Conservation (phyloP, 2,113 vertebrate species). For the Microtus richardsoni region DNA sequence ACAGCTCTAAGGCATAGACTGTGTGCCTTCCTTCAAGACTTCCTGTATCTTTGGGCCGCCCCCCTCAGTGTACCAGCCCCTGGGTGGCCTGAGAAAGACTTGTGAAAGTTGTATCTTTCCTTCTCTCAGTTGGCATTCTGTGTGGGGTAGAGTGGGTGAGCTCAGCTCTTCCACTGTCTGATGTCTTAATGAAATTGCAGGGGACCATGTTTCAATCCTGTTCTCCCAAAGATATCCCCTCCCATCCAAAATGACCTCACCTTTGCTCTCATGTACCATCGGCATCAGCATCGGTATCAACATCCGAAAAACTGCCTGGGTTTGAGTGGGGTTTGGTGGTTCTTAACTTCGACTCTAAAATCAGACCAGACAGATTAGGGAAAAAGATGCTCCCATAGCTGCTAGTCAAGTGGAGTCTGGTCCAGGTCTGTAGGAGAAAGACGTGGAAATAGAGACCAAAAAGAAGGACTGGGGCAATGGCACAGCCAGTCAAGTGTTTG, state of each 20-base stretch:
- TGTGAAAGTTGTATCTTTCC: not conserved
- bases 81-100: not conserved
- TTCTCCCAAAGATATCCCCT: not conserved
- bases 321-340: not conserved
- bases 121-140: not conserved
- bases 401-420: not conserved
- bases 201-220: not conserved
- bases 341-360: not conserved
- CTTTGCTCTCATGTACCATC: not conserved
- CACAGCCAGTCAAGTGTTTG: not conserved
- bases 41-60: not conserved
- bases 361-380: not conserved
- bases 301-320: not conserved
- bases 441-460: not conserved
- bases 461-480: not conserved
- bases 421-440: not conserved
- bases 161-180: too few species aligned
- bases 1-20: not conserved
- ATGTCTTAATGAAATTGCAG: fast-evolving
- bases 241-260: fast-evolving
- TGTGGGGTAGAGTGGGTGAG: too few species aligned
- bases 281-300: not conserved
- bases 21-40: not conserved
- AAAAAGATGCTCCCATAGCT: not conserved
- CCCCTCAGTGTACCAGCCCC: not conserved